These are phyloP conservation scores for Augochlora pura DNA, from an alignment of 1,140 invertebrate species.

Conservation along the genomic window DNA sequence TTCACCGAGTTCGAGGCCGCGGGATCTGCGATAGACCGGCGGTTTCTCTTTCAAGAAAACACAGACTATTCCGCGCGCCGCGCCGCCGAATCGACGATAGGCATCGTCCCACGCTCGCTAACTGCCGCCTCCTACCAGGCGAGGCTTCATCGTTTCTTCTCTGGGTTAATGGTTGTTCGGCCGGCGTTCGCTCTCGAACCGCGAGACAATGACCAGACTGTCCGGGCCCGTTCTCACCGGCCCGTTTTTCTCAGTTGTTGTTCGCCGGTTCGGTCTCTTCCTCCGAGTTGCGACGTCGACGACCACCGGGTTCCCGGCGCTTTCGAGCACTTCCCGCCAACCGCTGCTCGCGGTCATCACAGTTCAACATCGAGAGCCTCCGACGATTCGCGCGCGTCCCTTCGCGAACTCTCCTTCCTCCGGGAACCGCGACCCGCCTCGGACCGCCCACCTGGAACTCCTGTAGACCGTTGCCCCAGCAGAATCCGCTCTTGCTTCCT, in stretches of 20 bases:
- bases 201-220: neutral
- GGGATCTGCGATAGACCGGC: neutral
- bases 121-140: slow-evolving; percentile 4
- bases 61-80: slow-evolving; percentile 12
- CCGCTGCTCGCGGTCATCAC: slow-evolving; percentile 41
- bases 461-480: slow-evolving; percentile 11
- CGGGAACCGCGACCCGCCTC: neutral
- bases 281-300: neutral
- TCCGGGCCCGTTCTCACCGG: neutral
- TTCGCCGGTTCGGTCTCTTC: slow-evolving; percentile 19
- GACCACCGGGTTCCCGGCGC: slow-evolving; percentile 3
- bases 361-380: slow-evolving; percentile 39
- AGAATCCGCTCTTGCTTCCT: slow-evolving; percentile 18
- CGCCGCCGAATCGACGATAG: slow-evolving; percentile 40
- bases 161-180: slow-evolving; percentile 19
- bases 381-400: neutral
- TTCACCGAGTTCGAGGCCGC: neutral
- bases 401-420: neutral
- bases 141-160: slow-evolving; percentile 27
- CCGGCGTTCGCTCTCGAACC: neutral
- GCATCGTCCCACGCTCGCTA: slow-evolving; percentile 31
- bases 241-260: neutral
- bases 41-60: slow-evolving; percentile 1
- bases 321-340: slow-evolving; percentile 18
- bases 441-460: neutral